A percentile compares a stretch with the other conserved stretches of the same genome.
phyloP scores from a whole-genome alignment of 2,113 vertebrate species.

The Beaufortia kweichowensis region DNA sequence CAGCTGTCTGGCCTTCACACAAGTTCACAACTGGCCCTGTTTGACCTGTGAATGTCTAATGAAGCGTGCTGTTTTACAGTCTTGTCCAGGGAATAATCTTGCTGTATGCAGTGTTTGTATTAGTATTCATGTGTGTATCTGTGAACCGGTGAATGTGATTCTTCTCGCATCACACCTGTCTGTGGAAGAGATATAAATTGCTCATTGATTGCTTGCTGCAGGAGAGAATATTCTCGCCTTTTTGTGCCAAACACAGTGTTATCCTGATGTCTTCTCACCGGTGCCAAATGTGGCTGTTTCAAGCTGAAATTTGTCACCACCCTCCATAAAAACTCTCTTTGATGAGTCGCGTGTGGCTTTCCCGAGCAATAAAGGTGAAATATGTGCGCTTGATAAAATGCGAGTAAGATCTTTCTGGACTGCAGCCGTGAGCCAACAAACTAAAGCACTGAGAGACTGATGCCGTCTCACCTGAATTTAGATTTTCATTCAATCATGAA shows the following conservation, averaged over 20 bases:
- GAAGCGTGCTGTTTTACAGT: constrained; percentile 30
- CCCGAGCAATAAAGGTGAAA: neutral
- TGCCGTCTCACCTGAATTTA: too few species aligned
- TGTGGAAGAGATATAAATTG: constrained; percentile 63
- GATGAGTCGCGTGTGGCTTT: neutral
- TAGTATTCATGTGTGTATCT: neutral
- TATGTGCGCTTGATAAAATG: neutral
- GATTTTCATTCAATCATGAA: too few species aligned
- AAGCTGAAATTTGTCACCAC: neutral
- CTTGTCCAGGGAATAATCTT: constrained; percentile 48
- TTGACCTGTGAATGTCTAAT: constrained; percentile 48
- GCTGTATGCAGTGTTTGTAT: constrained; percentile 8
- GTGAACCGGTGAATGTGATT: constrained; percentile 1
- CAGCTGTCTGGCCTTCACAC: constrained; percentile 37
- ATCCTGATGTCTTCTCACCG: neutral
- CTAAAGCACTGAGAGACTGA: too few species aligned
- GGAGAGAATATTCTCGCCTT: constrained; percentile 56
- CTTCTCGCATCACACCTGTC: constrained; percentile 27
- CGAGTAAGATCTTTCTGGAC: too few species aligned
- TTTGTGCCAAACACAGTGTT: constrained; percentile 64
- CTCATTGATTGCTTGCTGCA: constrained; percentile 63
- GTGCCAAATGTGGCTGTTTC: neutral
- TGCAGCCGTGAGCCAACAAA: too few species aligned
- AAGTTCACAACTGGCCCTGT: constrained; percentile 21
- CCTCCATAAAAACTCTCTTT: neutral